Percentiles rank a stretch among this genome's conserved stretches.
Evolutionary conservation across 1,140 invertebrate genomes (phyloP).

Genomic region (Panagrolaimus sp.): DNA sequence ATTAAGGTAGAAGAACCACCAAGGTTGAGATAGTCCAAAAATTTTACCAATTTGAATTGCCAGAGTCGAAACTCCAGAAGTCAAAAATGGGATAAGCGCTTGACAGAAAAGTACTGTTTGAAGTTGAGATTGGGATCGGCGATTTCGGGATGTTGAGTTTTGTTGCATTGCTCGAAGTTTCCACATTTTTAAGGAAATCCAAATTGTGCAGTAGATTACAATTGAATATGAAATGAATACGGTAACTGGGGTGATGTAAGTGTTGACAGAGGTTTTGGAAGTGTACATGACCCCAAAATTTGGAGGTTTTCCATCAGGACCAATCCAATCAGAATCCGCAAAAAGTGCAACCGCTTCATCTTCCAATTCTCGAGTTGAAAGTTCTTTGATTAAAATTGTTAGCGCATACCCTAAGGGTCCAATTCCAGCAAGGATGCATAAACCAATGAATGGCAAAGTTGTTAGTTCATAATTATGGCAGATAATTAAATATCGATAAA

Average conservation of each 20-base stretch:
- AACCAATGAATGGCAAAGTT: not conserved
- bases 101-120: not conserved
- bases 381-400: not conserved
- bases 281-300: not conserved
- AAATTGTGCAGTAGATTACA: not conserved
- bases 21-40: not conserved
- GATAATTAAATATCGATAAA: not conserved
- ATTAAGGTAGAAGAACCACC: not conserved
- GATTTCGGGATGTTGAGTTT: not conserved
- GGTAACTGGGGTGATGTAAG: not conserved
- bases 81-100: not conserved
- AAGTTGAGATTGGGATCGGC: too few relatives aligned
- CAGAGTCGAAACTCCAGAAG: not conserved
- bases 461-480: not conserved
- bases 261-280: not conserved
- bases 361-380: not conserved
- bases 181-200: not conserved
- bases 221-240: not conserved
- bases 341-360: not conserved
- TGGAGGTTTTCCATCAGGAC: not conserved
- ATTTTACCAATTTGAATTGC: not conserved
- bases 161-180: not conserved
- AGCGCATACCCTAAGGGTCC: not conserved
- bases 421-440: not conserved
- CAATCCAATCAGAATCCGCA: not conserved